Conservation (phyloP, 2,888 invertebrate species). For the Griposia aprilina region DNA sequence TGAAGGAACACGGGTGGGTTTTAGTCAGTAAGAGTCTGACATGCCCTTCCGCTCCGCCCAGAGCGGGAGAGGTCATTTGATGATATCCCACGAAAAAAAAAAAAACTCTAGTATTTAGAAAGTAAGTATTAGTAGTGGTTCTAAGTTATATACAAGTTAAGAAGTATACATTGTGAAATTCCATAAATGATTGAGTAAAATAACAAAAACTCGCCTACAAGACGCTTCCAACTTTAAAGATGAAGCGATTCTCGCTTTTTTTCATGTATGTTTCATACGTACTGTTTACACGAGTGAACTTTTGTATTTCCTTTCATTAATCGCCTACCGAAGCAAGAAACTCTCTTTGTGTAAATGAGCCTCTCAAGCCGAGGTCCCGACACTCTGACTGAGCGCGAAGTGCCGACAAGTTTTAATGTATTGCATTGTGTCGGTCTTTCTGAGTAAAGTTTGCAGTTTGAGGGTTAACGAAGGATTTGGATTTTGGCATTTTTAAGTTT, state of each 20-base stretch:
- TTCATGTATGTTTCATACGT: neutral
- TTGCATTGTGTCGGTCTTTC: conserved; percentile 46
- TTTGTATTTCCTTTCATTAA: neutral
- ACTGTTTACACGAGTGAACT: neutral
- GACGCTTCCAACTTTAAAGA: neutral
- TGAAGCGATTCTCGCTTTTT: neutral
- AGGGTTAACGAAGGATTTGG: conserved; percentile 2
- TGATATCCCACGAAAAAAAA: no score
- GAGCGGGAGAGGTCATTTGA: no score
- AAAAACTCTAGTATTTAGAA: no score
- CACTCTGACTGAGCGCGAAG: conserved; percentile 24
- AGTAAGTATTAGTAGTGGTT: no score
- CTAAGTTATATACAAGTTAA: no score
- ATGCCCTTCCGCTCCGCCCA: no score
- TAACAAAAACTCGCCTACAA: no score
- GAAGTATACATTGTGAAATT: no score
- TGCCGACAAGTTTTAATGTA: conserved; percentile 57
- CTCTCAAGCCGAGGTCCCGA: conserved; percentile 13
- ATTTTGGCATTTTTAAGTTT: conserved; percentile 33
- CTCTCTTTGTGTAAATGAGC: conserved; percentile 8
- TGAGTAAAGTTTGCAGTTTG: conserved; percentile 15
- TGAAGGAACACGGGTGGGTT: no score
- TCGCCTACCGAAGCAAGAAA: neutral
- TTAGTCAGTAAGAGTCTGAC: no score
- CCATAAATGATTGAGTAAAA: no score